phyloP scores from a whole-genome alignment of 2,113 vertebrate genomes.

The Grallaria varia region DNA sequence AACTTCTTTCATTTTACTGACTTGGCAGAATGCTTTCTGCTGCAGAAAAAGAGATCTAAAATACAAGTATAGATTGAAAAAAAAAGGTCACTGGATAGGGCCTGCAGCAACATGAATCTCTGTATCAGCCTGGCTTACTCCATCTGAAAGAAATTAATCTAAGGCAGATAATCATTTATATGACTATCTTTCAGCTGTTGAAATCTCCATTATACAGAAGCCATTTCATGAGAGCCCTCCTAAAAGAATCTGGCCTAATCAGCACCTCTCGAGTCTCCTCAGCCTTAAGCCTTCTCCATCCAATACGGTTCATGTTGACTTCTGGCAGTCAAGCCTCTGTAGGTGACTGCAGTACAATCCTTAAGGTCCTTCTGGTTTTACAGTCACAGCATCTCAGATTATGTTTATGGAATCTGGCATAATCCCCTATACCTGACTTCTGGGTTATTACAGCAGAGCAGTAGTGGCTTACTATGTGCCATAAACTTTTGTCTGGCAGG shows the following conservation, averaged over 20 bases:
- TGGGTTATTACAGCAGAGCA: neutral
- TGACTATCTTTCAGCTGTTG: neutral
- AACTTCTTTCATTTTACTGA: neutral
- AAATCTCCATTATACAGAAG: neutral
- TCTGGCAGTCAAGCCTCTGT: neutral
- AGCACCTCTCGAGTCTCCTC: neutral
- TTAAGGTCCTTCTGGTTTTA: neutral
- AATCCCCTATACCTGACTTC: accelerated
- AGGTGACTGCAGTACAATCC: neutral
- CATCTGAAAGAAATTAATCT: neutral
- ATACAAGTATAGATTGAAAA: neutral
- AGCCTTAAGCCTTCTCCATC: neutral
- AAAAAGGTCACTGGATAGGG: neutral
- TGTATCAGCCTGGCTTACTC: neutral
- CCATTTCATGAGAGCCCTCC: neutral
- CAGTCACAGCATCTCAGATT: neutral
- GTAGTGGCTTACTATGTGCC: neutral
- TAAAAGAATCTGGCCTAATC: neutral
- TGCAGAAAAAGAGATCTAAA: neutral
- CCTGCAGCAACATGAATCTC: neutral
- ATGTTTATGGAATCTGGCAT: neutral
- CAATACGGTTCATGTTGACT: neutral
- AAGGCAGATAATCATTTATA: neutral
- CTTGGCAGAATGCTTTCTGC: neutral
- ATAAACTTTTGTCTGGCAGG: neutral